Conservation (phyloP, 1,140 invertebrate species). For the Atta cephalotes region DNA sequence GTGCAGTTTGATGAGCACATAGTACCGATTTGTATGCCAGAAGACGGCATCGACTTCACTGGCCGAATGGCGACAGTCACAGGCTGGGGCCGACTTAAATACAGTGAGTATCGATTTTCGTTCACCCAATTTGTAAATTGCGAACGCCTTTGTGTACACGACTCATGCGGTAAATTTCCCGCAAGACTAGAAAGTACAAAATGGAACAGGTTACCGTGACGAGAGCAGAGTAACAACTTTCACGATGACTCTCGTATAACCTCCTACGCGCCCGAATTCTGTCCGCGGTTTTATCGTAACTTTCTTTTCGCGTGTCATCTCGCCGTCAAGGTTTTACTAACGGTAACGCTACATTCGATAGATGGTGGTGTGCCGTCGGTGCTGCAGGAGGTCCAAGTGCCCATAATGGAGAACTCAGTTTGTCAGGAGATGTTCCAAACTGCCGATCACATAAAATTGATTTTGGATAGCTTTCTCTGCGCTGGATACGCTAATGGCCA, state of each 20-base stretch:
- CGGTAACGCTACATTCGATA: conserved; percentile 74
- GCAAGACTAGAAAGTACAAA: conserved; percentile 48
- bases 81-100: conserved; percentile 90
- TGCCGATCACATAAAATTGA: conserved; percentile 94
- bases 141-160: background rate
- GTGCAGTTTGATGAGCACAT: conserved; percentile 95
- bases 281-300: background rate
- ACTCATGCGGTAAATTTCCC: conserved; percentile 20
- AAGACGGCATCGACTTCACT: conserved; percentile 93
- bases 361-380: conserved; percentile 95
- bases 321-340: conserved; percentile 28
- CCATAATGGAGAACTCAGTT: conserved; percentile 95
- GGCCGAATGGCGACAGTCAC: conserved; percentile 94
- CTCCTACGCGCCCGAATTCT: conserved; percentile 51
- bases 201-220: conserved; percentile 54
- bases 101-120: conserved; percentile 85
- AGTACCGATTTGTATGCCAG: conserved; percentile 96
- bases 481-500: conserved; percentile 97
- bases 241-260: conserved; percentile 50
- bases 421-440: conserved; percentile 98
- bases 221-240: conserved; percentile 52
- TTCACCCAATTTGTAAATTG: background rate
- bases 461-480: conserved; percentile 96
- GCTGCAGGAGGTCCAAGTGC: conserved; percentile 96
- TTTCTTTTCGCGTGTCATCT: conserved; percentile 24